Evolutionary conservation across 2,797 vertebrate species (phyloP).

Genomic region (Clamator glandarius): DNA sequence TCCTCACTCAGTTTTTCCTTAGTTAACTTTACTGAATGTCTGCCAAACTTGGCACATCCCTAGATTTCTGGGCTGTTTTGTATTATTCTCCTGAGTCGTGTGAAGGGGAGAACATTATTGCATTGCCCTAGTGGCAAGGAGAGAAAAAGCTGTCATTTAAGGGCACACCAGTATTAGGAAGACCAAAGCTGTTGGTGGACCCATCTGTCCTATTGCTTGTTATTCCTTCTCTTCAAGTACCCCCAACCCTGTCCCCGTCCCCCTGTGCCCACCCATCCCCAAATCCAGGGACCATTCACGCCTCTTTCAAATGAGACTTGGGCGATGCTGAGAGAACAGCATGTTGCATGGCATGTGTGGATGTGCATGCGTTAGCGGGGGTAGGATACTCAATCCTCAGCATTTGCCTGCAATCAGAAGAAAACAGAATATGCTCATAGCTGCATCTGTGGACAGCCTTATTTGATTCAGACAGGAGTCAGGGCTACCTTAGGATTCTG

Average conservation of each 20-base stretch:
- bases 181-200: neutral
- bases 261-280: too few species aligned
- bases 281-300: conserved; percentile 51
- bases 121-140: neutral
- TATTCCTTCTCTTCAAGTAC: conserved; percentile 18
- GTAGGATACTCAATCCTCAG: neutral
- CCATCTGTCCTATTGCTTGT: conserved; percentile 49
- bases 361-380: conserved; percentile 16
- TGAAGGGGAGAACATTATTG: neutral
- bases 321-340: conserved; percentile 45
- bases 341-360: conserved; percentile 28
- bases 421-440: conserved; percentile 47
- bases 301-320: conserved; percentile 59
- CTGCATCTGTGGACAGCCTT: neutral
- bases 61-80: neutral
- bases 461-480: neutral
- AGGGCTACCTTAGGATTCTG: neutral
- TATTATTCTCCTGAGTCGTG: neutral
- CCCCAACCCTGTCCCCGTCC: too few species aligned
- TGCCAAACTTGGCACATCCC: neutral
- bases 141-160: neutral
- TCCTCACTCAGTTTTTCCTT: neutral
- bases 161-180: neutral
- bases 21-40: neutral
- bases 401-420: conserved; percentile 18